Conservation (phyloP, 2,888 invertebrate species). For the Marronus borbonicus region DNA sequence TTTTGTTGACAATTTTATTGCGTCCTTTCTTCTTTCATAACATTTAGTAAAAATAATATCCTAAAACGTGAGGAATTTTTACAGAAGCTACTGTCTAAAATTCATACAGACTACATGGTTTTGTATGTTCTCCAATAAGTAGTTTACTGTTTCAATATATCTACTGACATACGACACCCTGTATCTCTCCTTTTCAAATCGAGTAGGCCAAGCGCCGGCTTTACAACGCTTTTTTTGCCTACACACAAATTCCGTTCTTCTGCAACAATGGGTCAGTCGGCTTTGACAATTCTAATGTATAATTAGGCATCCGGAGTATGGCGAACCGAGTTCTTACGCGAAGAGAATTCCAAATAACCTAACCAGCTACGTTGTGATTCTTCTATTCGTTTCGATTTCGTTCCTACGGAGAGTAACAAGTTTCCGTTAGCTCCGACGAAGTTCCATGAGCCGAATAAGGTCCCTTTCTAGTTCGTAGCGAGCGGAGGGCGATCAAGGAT, state of each 20-base stretch:
- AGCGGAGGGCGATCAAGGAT: neutral
- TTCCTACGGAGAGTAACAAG: neutral
- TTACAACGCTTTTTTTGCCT: neutral
- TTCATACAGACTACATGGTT: neutral
- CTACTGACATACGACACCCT: too few species aligned
- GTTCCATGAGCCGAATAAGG: neutral
- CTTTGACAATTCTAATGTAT: constrained; percentile 15
- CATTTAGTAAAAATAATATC: too few species aligned
- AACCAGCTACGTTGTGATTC: neutral
- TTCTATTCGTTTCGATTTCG: constrained; percentile 17
- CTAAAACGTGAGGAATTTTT: too few species aligned
- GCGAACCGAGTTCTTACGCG: constrained; percentile 8
- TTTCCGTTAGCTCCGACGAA: neutral
- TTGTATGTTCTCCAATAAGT: neutral
- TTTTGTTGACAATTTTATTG: too few species aligned
- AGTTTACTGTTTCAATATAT: too few species aligned
- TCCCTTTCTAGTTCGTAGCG: neutral
- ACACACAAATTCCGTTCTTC: constrained; percentile 7
- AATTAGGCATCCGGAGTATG: constrained; percentile 27
- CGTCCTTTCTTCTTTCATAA: too few species aligned
- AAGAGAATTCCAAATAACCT: neutral
- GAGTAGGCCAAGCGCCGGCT: neutral
- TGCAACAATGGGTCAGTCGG: constrained; percentile 33
- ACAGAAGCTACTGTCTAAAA: too few species aligned
- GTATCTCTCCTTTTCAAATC: neutral